phyloP scores from a whole-genome alignment of 1,140 invertebrate genomes.

The Coptotermes formosanus region DNA sequence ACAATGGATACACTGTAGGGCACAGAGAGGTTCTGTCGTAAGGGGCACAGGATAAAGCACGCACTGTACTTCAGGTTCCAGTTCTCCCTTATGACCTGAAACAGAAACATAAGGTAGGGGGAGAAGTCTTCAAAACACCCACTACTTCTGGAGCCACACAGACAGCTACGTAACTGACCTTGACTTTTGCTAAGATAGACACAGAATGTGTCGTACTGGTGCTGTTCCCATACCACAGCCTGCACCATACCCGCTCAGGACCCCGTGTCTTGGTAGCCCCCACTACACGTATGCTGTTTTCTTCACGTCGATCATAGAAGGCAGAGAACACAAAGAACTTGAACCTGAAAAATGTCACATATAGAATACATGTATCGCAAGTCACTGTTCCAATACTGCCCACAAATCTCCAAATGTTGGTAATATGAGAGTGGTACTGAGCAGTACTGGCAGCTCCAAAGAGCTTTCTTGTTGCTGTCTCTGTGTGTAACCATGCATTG shows the following conservation, averaged over 20 bases:
- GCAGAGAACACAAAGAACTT: slow-evolving; percentile 93
- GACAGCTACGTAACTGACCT: slow-evolving; percentile 52
- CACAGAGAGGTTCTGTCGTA: slow-evolving; percentile 54
- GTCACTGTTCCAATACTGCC: no score
- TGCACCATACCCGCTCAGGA: slow-evolving; percentile 80
- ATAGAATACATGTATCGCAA: no score
- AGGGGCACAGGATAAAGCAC: slow-evolving; percentile 80
- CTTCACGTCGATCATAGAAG: slow-evolving; percentile 69
- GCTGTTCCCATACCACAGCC: slow-evolving; percentile 66
- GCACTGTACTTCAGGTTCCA: slow-evolving; percentile 94
- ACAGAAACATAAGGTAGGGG: slow-evolving; percentile 16
- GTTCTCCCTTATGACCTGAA: slow-evolving; percentile 81
- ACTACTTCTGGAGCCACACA: no score
- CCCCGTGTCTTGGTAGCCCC: slow-evolving; percentile 83
- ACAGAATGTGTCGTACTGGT: slow-evolving; percentile 52
- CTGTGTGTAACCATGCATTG: no score
- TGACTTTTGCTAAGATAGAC: slow-evolving; percentile 72
- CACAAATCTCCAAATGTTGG: no score
- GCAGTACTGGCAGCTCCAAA: no score
- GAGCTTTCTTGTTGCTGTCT: no score
- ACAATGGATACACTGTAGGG: slow-evolving; percentile 66
- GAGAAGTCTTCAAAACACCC: no score
- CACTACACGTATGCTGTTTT: slow-evolving; percentile 64
- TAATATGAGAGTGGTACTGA: no score
- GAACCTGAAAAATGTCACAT: slow-evolving; percentile 53